These are phyloP conservation scores for Sclerurus mexicanus DNA, from an alignment of 2,113 vertebrate genomes.

Conservation along the genomic window DNA sequence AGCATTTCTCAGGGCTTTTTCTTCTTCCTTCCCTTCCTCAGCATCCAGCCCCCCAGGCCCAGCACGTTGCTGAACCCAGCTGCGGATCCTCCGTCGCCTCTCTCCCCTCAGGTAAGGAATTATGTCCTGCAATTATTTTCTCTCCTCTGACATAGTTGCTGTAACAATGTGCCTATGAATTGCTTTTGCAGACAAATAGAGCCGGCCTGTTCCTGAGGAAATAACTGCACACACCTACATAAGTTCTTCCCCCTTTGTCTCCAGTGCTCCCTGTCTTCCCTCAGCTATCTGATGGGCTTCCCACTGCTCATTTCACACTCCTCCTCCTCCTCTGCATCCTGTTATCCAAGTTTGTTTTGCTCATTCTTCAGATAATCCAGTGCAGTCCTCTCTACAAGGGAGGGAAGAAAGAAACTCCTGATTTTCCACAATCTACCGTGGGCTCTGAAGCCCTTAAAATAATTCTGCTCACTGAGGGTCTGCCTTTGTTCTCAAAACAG, in stretches of 20 bases:
- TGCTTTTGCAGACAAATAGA: background rate
- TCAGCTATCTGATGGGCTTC: background rate
- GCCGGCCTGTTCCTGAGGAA: background rate
- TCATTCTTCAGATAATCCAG: background rate
- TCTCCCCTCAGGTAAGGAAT: background rate
- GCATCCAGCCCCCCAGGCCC: rapidly evolving
- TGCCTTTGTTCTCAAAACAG: background rate
- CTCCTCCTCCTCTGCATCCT: background rate
- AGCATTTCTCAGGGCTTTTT: rapidly evolving
- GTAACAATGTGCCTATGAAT: background rate
- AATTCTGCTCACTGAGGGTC: background rate
- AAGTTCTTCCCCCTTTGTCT: background rate
- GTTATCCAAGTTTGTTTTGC: background rate
- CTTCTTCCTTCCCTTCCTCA: background rate
- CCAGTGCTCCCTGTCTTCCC: background rate
- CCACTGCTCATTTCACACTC: background rate
- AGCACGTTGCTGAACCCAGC: rapidly evolving
- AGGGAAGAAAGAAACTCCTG: background rate
- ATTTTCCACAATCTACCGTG: background rate
- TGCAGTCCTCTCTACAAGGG: background rate
- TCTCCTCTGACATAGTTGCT: background rate
- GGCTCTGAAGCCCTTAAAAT: background rate
- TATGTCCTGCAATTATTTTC: background rate
- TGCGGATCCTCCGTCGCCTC: rapidly evolving
- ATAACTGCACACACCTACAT: background rate